Evolutionary conservation across 2,113 vertebrate species (phyloP), one percentile per base, ranked within the genome.

Genomic region (Stomatorhinus ivindoensis): DNA sequence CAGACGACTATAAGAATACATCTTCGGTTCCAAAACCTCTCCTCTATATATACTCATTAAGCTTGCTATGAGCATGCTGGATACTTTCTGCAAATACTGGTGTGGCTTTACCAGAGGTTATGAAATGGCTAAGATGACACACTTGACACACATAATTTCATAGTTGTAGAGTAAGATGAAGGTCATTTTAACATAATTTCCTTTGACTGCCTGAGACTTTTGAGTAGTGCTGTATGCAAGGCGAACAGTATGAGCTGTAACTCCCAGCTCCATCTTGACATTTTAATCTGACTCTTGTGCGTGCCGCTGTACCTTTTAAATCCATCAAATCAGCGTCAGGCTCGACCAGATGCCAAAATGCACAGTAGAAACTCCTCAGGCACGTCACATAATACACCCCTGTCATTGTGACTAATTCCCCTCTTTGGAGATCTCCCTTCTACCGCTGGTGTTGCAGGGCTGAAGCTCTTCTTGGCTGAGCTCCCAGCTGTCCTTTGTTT

Each of bases 321-420:
- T 48, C 83, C 46, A 50, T 86, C 47, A 86, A 50, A 50, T 86
- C 83, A 86, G 83, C 10, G n/a, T 86, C 44, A 86, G 44, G n/a
- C 21, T 27, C 19, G 83, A 86, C 44, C 83, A 86, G 44, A 86
- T 86, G 83, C 83, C 46, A 11, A 86, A 86, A 86, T n/a, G 61
- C 61, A 69, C 31, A 80, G 73, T 19, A 80, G 73, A 80, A 80
- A 42, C 35, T 39, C 61, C 27, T 69, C 61, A 69, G 61, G 61
- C 61, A 3, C 10, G 61, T 69, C 35, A 80, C 73, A 42, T 80
- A 80, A 80, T 80, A 42, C 35, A 42, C 35, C 61, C 73, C 35
- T 80, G 73, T 80, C 73, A 80, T 42, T 80, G 31, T 80, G 35
- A 42, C 31, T 80, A 80, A 80, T 42, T 80, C 35, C 35, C 17